Evolutionary conservation across 2,888 invertebrate species (phyloP), one percentile per base, ranked within the genome.

Genomic region (Thalpophila matura): DNA sequence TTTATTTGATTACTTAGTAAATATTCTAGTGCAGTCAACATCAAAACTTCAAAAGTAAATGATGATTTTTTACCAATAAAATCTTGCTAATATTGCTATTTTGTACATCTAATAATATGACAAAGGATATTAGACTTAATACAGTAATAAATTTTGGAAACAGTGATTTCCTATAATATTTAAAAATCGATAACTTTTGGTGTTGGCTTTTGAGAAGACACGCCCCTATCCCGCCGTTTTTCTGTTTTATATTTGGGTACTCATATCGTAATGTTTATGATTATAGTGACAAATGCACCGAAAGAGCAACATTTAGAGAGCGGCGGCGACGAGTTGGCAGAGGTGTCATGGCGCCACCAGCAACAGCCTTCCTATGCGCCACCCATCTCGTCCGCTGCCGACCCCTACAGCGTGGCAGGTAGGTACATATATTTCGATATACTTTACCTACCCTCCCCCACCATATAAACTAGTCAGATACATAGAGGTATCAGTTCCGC

Each of bases 311-410:
- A 97, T 96, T 95, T 97, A 96, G 97, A 95, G 80, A 94, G 96
- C 88, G 96, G 96, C 80, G 96, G 96, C 86, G 97, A 97, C 94
- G 97, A 97, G 94, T 96, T 97, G 93, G 90, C 93, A 59, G 97
- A 97, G 95, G 96, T 97, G 95, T 97, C 97, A 97, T 96, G 97
- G 93, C 96, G 96, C 86, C 96, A 96, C 83, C 97, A 97, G 89
- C 97, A 97, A 89, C 96, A 96, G 90, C 96, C 94, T 33, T 95
- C 96, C 1, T 94, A 94, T 73, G 94, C 92, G 67, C 94, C 96
- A 91, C 92, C 97, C 82, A 97, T 96, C 91, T 96, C 96, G 83
- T 96, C 96, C 90, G 96, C 96, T 70, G 96, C 96, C 88, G 97
- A 97, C 90, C 96, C 96, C 84, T 97, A 97, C 96, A 96, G 93